phyloP scores from a whole-genome alignment of 2,888 invertebrate species.

The Tachina fera region DNA sequence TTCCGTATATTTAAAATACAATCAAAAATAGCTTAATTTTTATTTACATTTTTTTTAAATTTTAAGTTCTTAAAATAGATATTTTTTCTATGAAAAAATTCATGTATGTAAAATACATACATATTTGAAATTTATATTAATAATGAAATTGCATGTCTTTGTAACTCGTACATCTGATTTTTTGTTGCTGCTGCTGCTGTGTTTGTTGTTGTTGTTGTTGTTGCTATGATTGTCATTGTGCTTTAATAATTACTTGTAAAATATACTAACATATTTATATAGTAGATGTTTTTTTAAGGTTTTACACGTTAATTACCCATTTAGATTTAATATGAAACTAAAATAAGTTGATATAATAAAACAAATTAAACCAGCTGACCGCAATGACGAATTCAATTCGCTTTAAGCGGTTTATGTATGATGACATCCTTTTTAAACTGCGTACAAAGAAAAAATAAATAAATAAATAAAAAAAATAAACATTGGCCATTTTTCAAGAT shows the following conservation, averaged over 20 bases:
- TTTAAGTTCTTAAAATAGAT: not conserved
- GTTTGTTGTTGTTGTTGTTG: constrained; percentile 51
- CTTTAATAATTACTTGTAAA: too few species aligned
- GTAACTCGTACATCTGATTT: constrained; percentile 1
- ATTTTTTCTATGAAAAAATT: constrained; percentile 60
- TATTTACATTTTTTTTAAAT: constrained; percentile 5
- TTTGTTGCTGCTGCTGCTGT: constrained; percentile 35
- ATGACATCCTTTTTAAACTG: too few species aligned
- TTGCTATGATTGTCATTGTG: constrained; percentile 3
- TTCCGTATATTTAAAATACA: constrained; percentile 40
- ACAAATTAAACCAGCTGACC: too few species aligned
- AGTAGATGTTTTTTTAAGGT: constrained; percentile 10
- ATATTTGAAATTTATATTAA: constrained; percentile 1
- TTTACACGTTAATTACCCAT: constrained; percentile 45
- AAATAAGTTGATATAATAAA: constrained; percentile 25
- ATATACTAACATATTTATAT: not conserved
- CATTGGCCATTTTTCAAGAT: too few species aligned
- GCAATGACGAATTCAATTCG: too few species aligned
- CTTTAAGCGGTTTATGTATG: too few species aligned
- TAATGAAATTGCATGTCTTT: constrained; percentile 66
- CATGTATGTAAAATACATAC: constrained; percentile 37
- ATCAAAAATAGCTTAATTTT: not conserved
- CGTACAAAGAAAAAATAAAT: too few species aligned
- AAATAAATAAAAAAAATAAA: too few species aligned
- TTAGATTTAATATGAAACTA: constrained; percentile 36